These are phyloP conservation scores for Vannuccia rotundouncinata DNA, from an alignment of 2,888 invertebrate species.

Conservation along the genomic window DNA sequence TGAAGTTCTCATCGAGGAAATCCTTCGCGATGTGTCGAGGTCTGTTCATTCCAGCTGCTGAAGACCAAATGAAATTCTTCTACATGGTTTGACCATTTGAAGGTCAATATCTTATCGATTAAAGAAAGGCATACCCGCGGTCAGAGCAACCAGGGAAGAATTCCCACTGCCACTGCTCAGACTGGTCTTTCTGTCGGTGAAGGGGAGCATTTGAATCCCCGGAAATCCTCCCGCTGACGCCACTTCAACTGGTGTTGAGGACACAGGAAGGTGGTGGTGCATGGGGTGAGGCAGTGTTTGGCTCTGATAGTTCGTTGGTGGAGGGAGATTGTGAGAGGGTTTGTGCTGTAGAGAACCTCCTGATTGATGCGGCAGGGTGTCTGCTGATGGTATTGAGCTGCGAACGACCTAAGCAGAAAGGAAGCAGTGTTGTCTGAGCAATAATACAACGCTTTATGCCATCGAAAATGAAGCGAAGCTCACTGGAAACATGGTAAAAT, in stretches of 20 bases:
- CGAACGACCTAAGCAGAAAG: neutral
- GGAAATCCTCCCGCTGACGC: neutral
- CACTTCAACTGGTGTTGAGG: neutral
- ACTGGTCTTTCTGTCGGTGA: neutral
- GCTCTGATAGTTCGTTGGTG: neutral
- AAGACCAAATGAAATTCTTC: neutral
- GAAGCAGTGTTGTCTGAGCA: neutral
- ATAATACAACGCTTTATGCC: no score
- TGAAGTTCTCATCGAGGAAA: conserved; percentile 34
- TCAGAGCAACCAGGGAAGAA: neutral
- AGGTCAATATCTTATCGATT: neutral
- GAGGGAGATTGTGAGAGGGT: neutral
- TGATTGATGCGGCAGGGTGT: neutral
- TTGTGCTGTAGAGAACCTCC: neutral
- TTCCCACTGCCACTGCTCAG: neutral
- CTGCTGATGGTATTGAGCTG: no score
- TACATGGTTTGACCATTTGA: neutral
- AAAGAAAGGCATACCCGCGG: neutral
- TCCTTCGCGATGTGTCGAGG: conserved; percentile 33
- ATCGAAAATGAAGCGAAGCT: neutral
- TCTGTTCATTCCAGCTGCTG: neutral
- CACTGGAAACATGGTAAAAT: neutral
- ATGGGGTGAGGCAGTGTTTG: neutral
- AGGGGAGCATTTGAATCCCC: neutral
- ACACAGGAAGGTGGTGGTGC: neutral